Conservation (phyloP, 2,888 invertebrate species). For the Nasonovia ribisnigri region DNA sequence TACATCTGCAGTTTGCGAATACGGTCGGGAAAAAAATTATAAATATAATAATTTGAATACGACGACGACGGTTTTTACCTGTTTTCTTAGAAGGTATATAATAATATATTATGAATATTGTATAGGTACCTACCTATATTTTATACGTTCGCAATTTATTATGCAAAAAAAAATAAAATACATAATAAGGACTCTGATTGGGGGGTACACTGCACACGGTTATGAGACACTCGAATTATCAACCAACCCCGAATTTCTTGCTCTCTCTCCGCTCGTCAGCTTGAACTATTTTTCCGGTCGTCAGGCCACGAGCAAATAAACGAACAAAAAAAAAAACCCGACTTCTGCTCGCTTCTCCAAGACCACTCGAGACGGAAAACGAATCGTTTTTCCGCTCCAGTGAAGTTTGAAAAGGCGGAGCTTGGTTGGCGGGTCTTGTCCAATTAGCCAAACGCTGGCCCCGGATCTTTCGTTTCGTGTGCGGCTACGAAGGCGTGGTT, state of each 20-base stretch:
- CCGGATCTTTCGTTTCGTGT: slow-evolving; percentile 48
- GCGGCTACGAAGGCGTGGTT: slow-evolving; percentile 62
- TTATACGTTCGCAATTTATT: slow-evolving; percentile 44
- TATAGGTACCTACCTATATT: slow-evolving; percentile 21
- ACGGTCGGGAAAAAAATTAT: slow-evolving; percentile 11
- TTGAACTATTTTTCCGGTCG: slow-evolving; percentile 55
- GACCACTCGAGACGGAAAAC: slow-evolving; percentile 63
- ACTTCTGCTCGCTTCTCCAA: slow-evolving; percentile 36
- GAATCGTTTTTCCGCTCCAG: slow-evolving; percentile 62
- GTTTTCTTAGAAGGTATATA: slow-evolving; percentile 43
- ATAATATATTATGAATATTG: not conserved
- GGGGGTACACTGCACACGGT: slow-evolving; percentile 15
- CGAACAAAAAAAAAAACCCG: not conserved
- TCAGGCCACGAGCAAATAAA: not conserved
- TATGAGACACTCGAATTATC: slow-evolving; percentile 60
- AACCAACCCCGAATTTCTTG: slow-evolving; percentile 58
- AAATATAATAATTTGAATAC: slow-evolving; percentile 46
- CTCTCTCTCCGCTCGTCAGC: slow-evolving; percentile 19
- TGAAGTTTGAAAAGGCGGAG: slow-evolving; percentile 55
- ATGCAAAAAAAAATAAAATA: slow-evolving; percentile 54
- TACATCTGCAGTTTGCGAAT: slow-evolving; percentile 56
- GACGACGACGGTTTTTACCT: slow-evolving; percentile 61
- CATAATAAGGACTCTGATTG: slow-evolving; percentile 57
- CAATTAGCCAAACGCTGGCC: slow-evolving; percentile 61
- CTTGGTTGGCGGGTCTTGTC: slow-evolving; percentile 45